A percentile compares a stretch with the other conserved stretches of the same genome.
These are phyloP conservation scores for Habrosyne pyritoides DNA, from an alignment of 2,888 invertebrate species.

Conservation along the genomic window DNA sequence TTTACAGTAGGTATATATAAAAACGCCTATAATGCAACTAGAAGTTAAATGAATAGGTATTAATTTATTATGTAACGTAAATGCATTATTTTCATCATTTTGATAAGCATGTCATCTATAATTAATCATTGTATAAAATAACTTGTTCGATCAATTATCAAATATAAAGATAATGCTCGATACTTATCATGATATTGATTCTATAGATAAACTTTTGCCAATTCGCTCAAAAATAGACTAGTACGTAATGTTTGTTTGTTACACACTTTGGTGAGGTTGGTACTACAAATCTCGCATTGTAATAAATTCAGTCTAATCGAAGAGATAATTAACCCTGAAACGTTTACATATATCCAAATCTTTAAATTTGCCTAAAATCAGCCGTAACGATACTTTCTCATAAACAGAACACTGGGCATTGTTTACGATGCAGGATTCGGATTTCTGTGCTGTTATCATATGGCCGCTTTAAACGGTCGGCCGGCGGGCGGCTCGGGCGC, in stretches of 20 bases:
- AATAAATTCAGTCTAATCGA: no score
- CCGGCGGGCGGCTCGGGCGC: background rate
- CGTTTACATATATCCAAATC: no score
- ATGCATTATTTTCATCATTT: background rate
- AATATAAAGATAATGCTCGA: no score
- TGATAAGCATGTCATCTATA: background rate
- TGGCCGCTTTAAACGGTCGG: conserved; percentile 9
- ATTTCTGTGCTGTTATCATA: conserved; percentile 56
- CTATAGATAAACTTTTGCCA: no score
- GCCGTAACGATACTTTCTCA: conserved; percentile 38
- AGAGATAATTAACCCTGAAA: no score
- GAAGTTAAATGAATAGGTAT: conserved; percentile 12
- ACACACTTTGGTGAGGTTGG: no score
- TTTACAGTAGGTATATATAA: conserved; percentile 39
- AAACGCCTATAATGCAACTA: conserved; percentile 15
- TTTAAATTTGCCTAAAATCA: conserved; percentile 26
- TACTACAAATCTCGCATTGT: no score
- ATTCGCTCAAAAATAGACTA: background rate
- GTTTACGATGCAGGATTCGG: conserved; percentile 57
- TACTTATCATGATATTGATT: no score
- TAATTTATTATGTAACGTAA: background rate
- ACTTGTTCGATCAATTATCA: background rate
- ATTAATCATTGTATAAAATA: background rate
- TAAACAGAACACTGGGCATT: conserved; percentile 50
- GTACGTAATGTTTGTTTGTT: no score